Evolutionary conservation across 1,140 invertebrate genomes (phyloP), one percentile per base, ranked within the genome.

Genomic region (Trissolcus basalis): DNA sequence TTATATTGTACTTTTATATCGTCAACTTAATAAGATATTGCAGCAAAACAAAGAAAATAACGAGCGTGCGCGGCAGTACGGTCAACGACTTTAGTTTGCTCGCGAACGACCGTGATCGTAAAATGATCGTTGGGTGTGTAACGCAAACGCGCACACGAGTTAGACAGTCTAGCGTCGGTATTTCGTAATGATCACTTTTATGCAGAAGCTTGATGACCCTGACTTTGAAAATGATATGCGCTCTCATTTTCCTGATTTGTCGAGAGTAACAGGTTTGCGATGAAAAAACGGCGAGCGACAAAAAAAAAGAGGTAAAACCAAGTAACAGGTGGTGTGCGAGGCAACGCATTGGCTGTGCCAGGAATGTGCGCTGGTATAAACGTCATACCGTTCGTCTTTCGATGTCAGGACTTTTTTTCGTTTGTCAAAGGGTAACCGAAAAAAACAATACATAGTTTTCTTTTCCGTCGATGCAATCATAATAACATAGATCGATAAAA

Each of bases 181-280:
- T 75, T 75, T 75, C 71, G 51, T 75, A 75, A 75, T 75, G 64
- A 61, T 68, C 58, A 39, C 53, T 63, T 68, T 64, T 63, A 68
- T 64, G 71, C 47, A 56, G 58, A 68, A 68, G 71, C 71, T 58
- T 58, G 71, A 68, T 68, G 71, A 75, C 71, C 71, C 71, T 68
- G 71, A 70, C 73, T 75, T 75, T 75, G 72, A 69, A 61, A 75
- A 75, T 75, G 65, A 70, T 76, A 76, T 76, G 65, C 65, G 73
- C 54, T 64, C 73, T 69, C 73, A 70, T 65, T 70, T 70, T 63
- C 65, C 73, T 76, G 65, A 76, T 76, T 70, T 65, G 73, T 70
- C 63, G 64, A 27, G 19, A 27, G 6, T 64, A 76, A 65, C 73
- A 70, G 73, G 65, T 76, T 70, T 76, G 13, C 49, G 56, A 58